phyloP scores from a whole-genome alignment of 1,140 invertebrate species.

The Heliconius eleuchia region DNA sequence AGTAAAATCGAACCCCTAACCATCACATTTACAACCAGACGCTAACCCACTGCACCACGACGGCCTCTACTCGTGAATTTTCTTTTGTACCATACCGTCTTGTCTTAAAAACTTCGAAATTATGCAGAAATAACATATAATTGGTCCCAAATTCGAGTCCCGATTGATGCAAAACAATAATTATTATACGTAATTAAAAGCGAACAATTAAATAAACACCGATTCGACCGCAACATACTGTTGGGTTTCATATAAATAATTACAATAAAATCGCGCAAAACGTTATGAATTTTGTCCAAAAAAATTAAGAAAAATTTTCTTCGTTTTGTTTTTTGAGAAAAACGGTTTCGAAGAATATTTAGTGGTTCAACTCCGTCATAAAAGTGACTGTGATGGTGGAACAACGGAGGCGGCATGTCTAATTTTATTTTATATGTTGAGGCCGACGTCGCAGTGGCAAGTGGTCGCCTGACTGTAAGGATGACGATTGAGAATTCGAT shows the following conservation, averaged over 20 bases:
- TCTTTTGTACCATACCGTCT: too few relatives aligned
- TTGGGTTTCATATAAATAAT: slow-evolving; percentile 1
- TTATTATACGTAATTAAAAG: background rate
- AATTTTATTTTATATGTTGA: background rate
- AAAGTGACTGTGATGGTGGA: background rate
- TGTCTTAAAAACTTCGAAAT: background rate
- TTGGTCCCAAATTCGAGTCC: slow-evolving; percentile 1
- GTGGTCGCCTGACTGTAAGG: too few relatives aligned
- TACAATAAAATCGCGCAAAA: background rate
- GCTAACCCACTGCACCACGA: too few relatives aligned
- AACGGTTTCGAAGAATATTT: background rate
- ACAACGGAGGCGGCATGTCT: background rate
- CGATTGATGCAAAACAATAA: background rate
- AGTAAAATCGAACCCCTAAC: too few relatives aligned
- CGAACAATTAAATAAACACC: slow-evolving; percentile 5
- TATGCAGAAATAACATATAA: background rate
- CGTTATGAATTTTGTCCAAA: background rate
- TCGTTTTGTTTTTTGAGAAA: background rate
- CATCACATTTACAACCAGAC: too few relatives aligned
- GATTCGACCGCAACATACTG: background rate
- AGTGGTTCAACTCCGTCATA: background rate
- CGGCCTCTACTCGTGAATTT: too few relatives aligned
- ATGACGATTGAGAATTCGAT: too few relatives aligned
- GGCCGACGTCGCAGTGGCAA: too few relatives aligned
- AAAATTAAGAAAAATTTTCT: background rate